Conservation (phyloP, 2,888 invertebrate species). For the Chesias legatella region DNA sequence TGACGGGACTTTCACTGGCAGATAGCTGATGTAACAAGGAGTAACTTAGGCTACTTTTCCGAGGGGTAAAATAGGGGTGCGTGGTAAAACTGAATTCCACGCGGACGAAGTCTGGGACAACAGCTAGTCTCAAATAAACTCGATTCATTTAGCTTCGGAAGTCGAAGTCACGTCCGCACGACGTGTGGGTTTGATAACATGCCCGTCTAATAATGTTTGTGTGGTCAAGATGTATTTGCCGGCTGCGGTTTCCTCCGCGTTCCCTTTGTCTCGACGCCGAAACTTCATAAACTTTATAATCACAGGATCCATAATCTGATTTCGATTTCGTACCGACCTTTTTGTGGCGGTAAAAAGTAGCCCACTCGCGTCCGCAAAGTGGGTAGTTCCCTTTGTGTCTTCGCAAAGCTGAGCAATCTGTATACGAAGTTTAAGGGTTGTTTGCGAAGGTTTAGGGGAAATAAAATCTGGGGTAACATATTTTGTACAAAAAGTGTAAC, state of each 20-base stretch:
- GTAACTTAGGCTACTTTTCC: too few species aligned
- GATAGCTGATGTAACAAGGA: too few species aligned
- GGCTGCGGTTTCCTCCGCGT: conserved; percentile 43
- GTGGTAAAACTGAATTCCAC: too few species aligned
- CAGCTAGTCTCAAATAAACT: conserved; percentile 28
- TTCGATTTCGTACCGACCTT: conserved; percentile 66
- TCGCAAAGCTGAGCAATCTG: conserved; percentile 44
- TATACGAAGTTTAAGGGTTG: conserved; percentile 46
- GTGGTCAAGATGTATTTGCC: conserved; percentile 45
- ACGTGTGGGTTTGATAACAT: conserved; percentile 44
- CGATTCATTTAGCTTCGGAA: conserved; percentile 46
- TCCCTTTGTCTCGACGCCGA: conserved; percentile 50
- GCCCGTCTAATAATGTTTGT: conserved; percentile 46
- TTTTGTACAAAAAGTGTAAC: conserved; percentile 9
- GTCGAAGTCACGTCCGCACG: conserved; percentile 59
- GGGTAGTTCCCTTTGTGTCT: conserved; percentile 44
- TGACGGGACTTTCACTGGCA: too few species aligned
- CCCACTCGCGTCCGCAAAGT: conserved; percentile 47
- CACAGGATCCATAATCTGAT: conserved; percentile 66
- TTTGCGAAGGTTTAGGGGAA: conserved; percentile 39
- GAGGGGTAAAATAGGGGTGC: too few species aligned
- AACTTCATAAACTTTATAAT: conserved; percentile 73
- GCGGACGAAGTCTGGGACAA: too few species aligned
- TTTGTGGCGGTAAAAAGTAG: conserved; percentile 65
- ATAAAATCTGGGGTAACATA: conserved; percentile 37